Percentiles rank a stretch among this genome's conserved stretches.
Conservation (phyloP, 2,888 invertebrate species). For the Sepioteuthis lessoniana region DNA sequence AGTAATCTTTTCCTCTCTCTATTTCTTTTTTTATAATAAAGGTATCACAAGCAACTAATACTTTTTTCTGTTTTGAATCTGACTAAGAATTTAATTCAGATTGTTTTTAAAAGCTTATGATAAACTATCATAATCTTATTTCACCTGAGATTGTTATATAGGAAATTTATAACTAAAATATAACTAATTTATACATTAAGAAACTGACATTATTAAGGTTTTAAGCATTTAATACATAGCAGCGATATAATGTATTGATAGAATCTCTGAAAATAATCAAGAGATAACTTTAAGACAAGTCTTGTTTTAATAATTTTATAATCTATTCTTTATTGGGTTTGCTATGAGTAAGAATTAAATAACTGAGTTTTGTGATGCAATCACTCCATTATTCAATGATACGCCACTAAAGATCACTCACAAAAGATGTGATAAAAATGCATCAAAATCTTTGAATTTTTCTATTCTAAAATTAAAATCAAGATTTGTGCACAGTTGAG, state of each 20-base stretch:
- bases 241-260: neutral
- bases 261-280: neutral
- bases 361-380: too few species aligned
- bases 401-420: neutral
- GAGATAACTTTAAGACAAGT: neutral
- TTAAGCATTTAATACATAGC: neutral
- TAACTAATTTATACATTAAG: neutral
- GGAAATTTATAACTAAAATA: too few species aligned
- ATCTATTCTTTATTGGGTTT: neutral
- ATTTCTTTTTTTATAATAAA: neutral
- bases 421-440: too few species aligned
- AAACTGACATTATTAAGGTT: neutral
- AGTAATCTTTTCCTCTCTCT: too few species aligned
- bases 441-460: too few species aligned
- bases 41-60: neutral
- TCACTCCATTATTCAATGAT: neutral
- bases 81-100: neutral
- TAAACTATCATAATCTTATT: too few species aligned
- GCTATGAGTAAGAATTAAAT: neutral
- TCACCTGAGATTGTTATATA: too few species aligned
- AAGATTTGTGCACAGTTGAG: too few species aligned
- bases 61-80: too few species aligned
- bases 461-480: too few species aligned
- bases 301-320: neutral
- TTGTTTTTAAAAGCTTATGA: too few species aligned